phyloP scores from a whole-genome alignment of 2,888 invertebrate species.

The Drymonia ruficornis region DNA sequence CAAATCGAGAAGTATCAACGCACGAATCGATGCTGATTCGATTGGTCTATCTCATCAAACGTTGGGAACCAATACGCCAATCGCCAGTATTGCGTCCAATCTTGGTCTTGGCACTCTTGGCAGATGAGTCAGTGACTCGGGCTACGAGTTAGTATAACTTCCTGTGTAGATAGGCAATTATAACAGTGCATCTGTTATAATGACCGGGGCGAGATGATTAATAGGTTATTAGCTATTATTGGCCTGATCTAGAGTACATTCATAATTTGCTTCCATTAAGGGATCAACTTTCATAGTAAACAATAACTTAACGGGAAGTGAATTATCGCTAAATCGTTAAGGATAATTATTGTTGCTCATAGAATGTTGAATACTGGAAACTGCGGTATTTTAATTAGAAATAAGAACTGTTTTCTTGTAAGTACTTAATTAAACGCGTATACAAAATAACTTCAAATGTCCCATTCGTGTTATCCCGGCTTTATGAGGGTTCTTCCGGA shows the following conservation, averaged over 20 bases:
- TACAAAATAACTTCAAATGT: too few relatives aligned
- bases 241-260: constrained; percentile 22
- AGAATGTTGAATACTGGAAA: too few relatives aligned
- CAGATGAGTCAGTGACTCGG: constrained; percentile 46
- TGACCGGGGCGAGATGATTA: constrained; percentile 39
- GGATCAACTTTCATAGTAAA: constrained; percentile 7
- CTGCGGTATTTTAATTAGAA: too few relatives aligned
- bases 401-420: too few relatives aligned
- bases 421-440: too few relatives aligned
- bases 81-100: background rate
- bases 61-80: background rate
- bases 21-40: background rate
- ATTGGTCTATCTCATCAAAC: background rate
- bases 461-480: too few relatives aligned
- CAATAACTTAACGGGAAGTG: background rate
- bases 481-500: too few relatives aligned
- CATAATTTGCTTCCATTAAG: constrained; percentile 20
- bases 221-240: constrained; percentile 38
- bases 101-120: constrained; percentile 18
- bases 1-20: background rate
- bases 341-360: too few relatives aligned
- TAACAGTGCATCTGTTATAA: constrained; percentile 42
- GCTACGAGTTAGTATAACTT: constrained; percentile 38
- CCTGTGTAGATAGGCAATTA: constrained; percentile 49
- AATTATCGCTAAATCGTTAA: too few relatives aligned